Conservation (phyloP, 2,113 vertebrate species). For the Phyllostomus hastatus region DNA sequence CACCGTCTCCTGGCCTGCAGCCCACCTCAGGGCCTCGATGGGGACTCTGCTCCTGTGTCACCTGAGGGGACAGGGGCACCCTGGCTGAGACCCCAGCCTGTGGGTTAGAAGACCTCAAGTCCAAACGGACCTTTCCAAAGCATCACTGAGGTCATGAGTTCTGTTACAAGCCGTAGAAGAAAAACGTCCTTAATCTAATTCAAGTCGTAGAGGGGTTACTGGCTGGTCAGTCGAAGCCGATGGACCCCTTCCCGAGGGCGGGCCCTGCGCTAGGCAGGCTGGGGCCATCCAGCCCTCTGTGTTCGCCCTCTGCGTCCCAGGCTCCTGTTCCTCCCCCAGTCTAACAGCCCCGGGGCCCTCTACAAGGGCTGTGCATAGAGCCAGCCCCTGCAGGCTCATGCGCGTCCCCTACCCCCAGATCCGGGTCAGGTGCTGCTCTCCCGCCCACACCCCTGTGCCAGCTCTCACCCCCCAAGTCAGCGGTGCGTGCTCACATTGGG, state of each 20-base stretch:
- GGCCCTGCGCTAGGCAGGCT: neutral
- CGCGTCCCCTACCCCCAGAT: neutral
- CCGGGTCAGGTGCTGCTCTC: neutral
- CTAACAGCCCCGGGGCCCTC: neutral
- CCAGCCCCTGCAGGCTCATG: neutral
- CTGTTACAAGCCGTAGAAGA: neutral
- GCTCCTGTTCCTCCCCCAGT: neutral
- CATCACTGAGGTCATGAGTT: neutral
- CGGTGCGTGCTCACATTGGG: neutral
- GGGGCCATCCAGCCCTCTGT: neutral
- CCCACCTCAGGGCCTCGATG: neutral
- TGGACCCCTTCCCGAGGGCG: neutral
- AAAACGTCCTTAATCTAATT: neutral
- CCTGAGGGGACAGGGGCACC: neutral
- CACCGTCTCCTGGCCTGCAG: neutral
- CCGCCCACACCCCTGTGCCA: neutral
- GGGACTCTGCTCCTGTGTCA: neutral
- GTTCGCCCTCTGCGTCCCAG: neutral
- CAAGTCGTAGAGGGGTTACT: neutral
- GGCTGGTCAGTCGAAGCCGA: neutral
- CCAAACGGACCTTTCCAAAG: neutral
- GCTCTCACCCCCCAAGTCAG: neutral
- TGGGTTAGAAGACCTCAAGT: neutral
- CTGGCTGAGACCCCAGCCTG: neutral
- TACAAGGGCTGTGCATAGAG: neutral